Evolutionary conservation across 2,797 vertebrate genomes (phyloP), one percentile per base, ranked within the genome.

Genomic region (Eremophila alpestris): DNA sequence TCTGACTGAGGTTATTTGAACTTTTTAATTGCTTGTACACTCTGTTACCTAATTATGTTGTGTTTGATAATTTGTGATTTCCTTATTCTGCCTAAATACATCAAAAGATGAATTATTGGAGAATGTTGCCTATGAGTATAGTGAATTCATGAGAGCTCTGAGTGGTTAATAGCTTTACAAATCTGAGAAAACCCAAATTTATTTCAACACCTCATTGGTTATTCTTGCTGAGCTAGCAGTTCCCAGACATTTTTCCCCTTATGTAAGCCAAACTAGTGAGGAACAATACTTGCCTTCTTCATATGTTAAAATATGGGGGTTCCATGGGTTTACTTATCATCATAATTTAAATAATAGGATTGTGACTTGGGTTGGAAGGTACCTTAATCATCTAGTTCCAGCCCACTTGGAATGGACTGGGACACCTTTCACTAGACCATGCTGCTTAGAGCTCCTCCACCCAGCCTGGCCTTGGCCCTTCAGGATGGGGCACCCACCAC

Each of bases 141-240:
- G 90, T 91, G 82, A 92, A 94, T 96, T 96, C 32, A 75, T 94
- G 69, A 95, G 26, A 85, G 71, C 38, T 79, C 43, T 65, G 69
- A 96, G 86, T 94, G 78, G 43, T 80, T 97, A 95, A 92, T 84
- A 95, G 55, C 56, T 94, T 94, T 95, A 94, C 60, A 96, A 87
- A 91, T 79, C 85, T 82, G 48, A 84, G 78, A 77, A 87, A 87
- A 67, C 7, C 40, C 70, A 49, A 89, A 92, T 84, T 83, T 86
- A 55, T 83, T 93, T 96, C 82, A 94, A 88, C 93, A 94, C 40
- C 63, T 96, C 85, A 77, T 84, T 97, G 90, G 46, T 83, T 93
- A 65, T 81, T 90, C 76, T 81, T 93, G 73, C 63, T 82, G 84
- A 94, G 40, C 73, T 68, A 92, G 86, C 75, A 94, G 21, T 87